Percentiles rank a stretch among this genome's conserved stretches.
These are phyloP conservation scores for Euproctis similis DNA, from an alignment of 2,888 invertebrate genomes.

Conservation along the genomic window DNA sequence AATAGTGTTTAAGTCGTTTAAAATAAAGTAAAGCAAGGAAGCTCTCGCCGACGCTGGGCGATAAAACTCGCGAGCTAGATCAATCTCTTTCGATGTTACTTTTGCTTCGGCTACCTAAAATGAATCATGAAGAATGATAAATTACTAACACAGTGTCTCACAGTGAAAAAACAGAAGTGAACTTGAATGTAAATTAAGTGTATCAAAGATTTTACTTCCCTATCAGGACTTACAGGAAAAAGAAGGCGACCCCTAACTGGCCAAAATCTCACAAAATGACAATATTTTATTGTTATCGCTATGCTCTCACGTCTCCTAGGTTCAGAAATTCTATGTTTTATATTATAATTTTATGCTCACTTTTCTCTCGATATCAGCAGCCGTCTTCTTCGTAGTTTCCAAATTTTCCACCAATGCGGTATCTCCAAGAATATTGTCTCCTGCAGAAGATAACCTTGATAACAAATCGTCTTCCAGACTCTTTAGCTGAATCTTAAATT, in stretches of 20 bases:
- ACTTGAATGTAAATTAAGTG: no score
- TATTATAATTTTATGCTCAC: slow-evolving; percentile 48
- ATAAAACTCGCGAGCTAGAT: slow-evolving; percentile 92
- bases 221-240: no score
- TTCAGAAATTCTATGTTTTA: no score
- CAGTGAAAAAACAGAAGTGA: no score
- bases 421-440: slow-evolving; percentile 94
- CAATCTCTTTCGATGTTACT: slow-evolving; percentile 93
- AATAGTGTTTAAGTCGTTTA: slow-evolving; percentile 96
- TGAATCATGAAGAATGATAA: neutral
- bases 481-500: slow-evolving; percentile 96
- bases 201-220: no score
- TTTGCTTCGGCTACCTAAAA: slow-evolving; percentile 88
- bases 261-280: no score
- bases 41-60: slow-evolving; percentile 94
- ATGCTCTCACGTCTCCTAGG: no score
- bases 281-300: no score
- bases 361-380: slow-evolving; percentile 95
- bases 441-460: slow-evolving; percentile 92
- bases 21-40: slow-evolving; percentile 94
- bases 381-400: slow-evolving; percentile 96
- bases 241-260: no score
- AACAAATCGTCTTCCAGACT: slow-evolving; percentile 94
- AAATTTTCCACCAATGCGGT: slow-evolving; percentile 96
- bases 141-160: no score